phyloP scores from a whole-genome alignment of 2,888 invertebrate genomes.

The Eupithecia vulgata region DNA sequence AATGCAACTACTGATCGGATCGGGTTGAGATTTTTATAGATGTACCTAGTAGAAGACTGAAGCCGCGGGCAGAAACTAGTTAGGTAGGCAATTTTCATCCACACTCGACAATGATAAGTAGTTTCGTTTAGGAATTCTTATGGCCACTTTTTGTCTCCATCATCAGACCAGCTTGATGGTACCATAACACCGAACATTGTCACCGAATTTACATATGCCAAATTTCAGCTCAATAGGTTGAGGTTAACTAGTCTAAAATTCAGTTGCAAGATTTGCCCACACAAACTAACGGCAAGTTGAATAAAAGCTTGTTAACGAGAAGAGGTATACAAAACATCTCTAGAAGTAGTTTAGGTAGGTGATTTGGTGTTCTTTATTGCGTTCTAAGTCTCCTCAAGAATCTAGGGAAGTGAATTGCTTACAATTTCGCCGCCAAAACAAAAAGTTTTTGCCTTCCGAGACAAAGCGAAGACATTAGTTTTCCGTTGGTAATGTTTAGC shows the following conservation, averaged over 20 bases:
- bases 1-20: not conserved
- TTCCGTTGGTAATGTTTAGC: slow-evolving; percentile 6
- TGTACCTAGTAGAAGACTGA: not conserved
- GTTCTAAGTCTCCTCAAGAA: not conserved
- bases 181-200: too few relatives aligned
- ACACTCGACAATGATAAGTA: too few relatives aligned
- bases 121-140: too few relatives aligned
- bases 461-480: slow-evolving; percentile 11
- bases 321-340: not conserved
- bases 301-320: not conserved
- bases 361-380: not conserved
- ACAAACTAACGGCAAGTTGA: too few relatives aligned
- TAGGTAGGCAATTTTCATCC: too few relatives aligned
- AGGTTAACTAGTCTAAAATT: too few relatives aligned
- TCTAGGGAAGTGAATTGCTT: slow-evolving; percentile 4
- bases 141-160: too few relatives aligned
- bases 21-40: not conserved
- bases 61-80: not conserved
- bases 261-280: too few relatives aligned
- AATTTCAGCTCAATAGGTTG: too few relatives aligned
- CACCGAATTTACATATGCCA: too few relatives aligned
- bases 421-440: slow-evolving; percentile 8
- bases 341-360: not conserved
- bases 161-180: too few relatives aligned
- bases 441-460: slow-evolving; percentile 13